A percentile compares a stretch with the other conserved stretches of the same genome.
phyloP scores from a whole-genome alignment of 2,113 vertebrate genomes.

The Menidia beryllina region DNA sequence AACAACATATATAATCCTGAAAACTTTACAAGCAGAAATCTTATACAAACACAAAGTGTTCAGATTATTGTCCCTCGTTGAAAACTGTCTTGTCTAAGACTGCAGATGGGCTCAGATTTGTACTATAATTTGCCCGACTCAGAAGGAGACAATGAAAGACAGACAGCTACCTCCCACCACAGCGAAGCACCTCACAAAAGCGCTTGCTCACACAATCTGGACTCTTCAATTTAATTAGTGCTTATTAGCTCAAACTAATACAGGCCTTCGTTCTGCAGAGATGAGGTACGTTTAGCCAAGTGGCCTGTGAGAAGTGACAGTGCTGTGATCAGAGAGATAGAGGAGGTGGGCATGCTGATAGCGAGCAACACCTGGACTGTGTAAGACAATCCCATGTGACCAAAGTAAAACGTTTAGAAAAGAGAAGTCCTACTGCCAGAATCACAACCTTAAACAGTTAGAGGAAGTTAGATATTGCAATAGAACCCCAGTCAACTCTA shows the following conservation, averaged over 20 bases:
- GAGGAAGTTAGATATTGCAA: no score
- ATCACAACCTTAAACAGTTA: no score
- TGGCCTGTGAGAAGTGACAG: slow-evolving; percentile 27
- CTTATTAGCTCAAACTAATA: slow-evolving; percentile 69
- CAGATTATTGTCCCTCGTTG: not conserved
- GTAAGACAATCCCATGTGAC: no score
- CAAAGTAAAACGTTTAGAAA: no score
- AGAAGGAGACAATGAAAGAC: slow-evolving; percentile 41
- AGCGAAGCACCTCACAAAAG: slow-evolving; percentile 50
- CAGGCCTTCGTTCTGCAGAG: slow-evolving; percentile 36
- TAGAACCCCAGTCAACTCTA: not conserved
- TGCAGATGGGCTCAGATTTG: slow-evolving; percentile 63
- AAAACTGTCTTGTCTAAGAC: not conserved
- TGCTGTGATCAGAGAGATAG: slow-evolving; percentile 19
- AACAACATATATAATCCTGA: no score
- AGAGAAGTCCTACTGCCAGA: no score
- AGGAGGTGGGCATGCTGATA: not conserved
- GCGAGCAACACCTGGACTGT: slow-evolving; percentile 48
- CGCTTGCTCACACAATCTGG: slow-evolving; percentile 46
- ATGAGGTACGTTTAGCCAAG: slow-evolving; percentile 44
- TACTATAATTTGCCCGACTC: slow-evolving; percentile 70
- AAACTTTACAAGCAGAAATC: not conserved
- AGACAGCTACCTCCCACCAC: slow-evolving; percentile 38
- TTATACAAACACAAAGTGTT: not conserved
- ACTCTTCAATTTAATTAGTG: slow-evolving; percentile 76